phyloP scores from a whole-genome alignment of 2,888 invertebrate genomes.

The Lissocephala sabroskyi region DNA sequence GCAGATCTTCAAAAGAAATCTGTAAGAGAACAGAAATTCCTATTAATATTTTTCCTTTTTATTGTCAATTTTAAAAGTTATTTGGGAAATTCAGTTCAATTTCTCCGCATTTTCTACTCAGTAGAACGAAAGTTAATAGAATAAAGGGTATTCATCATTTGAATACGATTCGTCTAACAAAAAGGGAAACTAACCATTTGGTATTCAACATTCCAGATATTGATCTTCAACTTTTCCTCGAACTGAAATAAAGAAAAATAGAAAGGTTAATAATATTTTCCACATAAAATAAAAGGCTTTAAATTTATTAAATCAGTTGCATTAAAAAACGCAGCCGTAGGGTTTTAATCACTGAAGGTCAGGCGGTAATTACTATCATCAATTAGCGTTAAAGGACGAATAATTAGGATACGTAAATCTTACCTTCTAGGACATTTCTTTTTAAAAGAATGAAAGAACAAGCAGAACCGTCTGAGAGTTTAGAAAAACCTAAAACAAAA shows the following conservation, averaged over 20 bases:
- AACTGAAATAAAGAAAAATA: no score
- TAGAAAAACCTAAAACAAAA: no score
- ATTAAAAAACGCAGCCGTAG: slow-evolving; percentile 55
- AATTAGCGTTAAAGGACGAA: slow-evolving; percentile 8
- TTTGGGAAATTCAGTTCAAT: slow-evolving; percentile 28
- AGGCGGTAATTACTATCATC: slow-evolving; percentile 54
- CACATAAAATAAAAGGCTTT: no score
- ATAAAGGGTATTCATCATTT: slow-evolving; percentile 43
- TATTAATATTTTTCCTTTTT: no score
- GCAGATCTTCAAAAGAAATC: not conserved
- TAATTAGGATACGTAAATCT: not conserved
- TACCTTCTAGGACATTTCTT: slow-evolving; percentile 10
- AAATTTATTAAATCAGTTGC: slow-evolving; percentile 1
- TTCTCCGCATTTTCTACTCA: slow-evolving; percentile 50
- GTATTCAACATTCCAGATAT: no score
- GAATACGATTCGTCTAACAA: no score
- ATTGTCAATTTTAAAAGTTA: no score
- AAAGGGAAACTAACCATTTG: no score
- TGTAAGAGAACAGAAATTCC: not conserved
- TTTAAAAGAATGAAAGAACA: not conserved
- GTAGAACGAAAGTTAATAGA: slow-evolving; percentile 58
- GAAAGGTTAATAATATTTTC: no score
- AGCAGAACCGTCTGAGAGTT: not conserved
- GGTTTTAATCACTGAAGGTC: slow-evolving; percentile 41
- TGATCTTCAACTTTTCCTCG: no score